A percentile compares a stretch with the other conserved stretches of the same genome.
Conservation (phyloP, 1,140 invertebrate genomes). For the Polyergus mexicanus region DNA sequence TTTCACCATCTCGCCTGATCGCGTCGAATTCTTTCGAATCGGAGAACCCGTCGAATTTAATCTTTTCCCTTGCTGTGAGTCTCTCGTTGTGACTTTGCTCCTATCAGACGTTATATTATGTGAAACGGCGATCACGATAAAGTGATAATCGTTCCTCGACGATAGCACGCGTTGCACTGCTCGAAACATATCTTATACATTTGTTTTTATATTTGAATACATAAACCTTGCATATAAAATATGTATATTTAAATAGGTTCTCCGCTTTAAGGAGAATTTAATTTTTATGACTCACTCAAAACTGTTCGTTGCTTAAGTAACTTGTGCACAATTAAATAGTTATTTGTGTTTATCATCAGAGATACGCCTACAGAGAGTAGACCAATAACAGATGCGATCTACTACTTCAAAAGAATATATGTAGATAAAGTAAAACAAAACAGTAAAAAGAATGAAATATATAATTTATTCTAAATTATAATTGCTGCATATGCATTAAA, state of each 20-base stretch:
- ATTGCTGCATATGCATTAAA: too few relatives aligned
- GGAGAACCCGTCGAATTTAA: neutral
- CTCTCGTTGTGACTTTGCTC: neutral
- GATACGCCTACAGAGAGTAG: too few relatives aligned
- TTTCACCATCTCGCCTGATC: constrained; percentile 84
- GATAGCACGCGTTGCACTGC: neutral
- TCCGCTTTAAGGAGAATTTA: neutral
- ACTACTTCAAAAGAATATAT: too few relatives aligned
- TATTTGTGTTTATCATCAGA: too few relatives aligned
- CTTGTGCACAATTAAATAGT: too few relatives aligned
- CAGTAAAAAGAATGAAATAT: too few relatives aligned
- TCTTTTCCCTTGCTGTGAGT: neutral
- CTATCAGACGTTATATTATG: neutral
- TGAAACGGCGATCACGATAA: neutral
- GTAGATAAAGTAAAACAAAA: too few relatives aligned
- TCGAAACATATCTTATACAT: neutral
- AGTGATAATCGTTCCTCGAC: neutral
- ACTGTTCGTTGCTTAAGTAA: too few relatives aligned
- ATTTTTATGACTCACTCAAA: too few relatives aligned
- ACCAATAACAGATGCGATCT: too few relatives aligned
- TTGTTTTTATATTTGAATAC: neutral
- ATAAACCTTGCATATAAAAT: neutral
- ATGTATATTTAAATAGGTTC: neutral
- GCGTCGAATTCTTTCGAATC: neutral
- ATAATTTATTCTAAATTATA: too few relatives aligned